A percentile compares a stretch with the other conserved stretches of the same genome.
phyloP scores from a whole-genome alignment of 2,888 invertebrate species.

The Campopleginae sp. region DNA sequence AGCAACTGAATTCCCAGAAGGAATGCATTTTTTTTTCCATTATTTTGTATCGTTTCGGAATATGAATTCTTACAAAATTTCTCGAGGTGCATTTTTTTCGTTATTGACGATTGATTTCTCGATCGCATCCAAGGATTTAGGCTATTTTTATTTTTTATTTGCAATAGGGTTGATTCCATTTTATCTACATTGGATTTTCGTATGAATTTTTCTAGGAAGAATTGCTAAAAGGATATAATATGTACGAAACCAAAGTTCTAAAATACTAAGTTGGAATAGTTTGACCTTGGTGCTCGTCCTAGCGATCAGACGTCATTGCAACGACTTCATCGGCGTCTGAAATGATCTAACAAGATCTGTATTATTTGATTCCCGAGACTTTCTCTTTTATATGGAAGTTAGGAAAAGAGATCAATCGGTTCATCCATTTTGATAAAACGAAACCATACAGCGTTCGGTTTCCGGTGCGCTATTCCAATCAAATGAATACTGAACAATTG shows the following conservation, averaged over 20 bases:
- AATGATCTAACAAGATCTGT: not conserved
- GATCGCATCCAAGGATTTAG: not conserved
- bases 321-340: not conserved
- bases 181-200: not conserved
- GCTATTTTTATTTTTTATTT: not conserved
- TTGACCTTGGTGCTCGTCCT: too few species aligned
- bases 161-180: not conserved
- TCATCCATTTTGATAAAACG: not conserved
- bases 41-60: not conserved
- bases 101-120: not conserved
- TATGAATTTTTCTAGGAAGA: too few species aligned
- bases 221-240: not conserved
- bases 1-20: too few species aligned
- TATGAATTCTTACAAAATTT: not conserved
- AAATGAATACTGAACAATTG: conserved; percentile 23
- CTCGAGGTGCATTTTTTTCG: not conserved
- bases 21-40: not conserved
- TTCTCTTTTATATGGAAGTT: conserved; percentile 7
- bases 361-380: not conserved
- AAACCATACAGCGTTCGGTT: not conserved
- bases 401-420: not conserved
- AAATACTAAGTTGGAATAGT: not conserved
- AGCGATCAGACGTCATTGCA: not conserved
- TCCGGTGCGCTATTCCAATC: conserved; percentile 55
- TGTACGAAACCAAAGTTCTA: not conserved